phyloP scores from a whole-genome alignment of 2,797 vertebrate genomes.

The Dendrocincla fuliginosa region DNA sequence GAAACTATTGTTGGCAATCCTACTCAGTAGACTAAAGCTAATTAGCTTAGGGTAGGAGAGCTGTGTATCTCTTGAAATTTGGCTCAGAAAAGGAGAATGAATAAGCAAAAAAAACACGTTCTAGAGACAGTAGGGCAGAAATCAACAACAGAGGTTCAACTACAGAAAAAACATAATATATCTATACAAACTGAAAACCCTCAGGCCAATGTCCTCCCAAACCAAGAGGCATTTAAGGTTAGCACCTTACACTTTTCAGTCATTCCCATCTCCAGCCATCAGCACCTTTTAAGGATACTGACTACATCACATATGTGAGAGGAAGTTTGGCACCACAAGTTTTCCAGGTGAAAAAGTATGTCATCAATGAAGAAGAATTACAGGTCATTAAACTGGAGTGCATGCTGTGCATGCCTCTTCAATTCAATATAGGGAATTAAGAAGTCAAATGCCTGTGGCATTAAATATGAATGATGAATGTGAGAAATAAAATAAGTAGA shows the following conservation, averaged over 20 bases:
- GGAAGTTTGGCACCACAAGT: background rate
- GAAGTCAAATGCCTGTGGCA: slow-evolving; percentile 63
- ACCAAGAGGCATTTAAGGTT: slow-evolving; percentile 21
- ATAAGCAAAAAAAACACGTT: background rate
- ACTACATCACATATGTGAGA: background rate
- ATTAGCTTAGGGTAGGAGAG: background rate
- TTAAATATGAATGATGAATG: slow-evolving; percentile 71
- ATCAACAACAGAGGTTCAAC: background rate
- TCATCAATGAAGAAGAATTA: slow-evolving; percentile 50
- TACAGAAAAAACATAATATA: background rate
- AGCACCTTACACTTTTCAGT: background rate
- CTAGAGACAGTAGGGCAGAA: background rate
- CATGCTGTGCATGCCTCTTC: slow-evolving; percentile 46
- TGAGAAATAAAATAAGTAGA: slow-evolving; percentile 64
- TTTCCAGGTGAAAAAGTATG: slow-evolving; percentile 55
- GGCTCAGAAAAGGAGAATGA: background rate
- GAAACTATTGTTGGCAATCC: background rate
- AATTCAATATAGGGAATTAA: slow-evolving; percentile 64
- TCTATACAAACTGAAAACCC: background rate
- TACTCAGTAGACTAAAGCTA: background rate
- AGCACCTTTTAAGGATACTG: background rate
- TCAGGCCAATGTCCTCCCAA: background rate
- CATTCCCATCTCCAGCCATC: background rate
- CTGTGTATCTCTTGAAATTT: background rate
- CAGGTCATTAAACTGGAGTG: slow-evolving; percentile 25